phyloP scores from a whole-genome alignment of 2,797 vertebrate genomes.

The Pyrocephalus nanus region DNA sequence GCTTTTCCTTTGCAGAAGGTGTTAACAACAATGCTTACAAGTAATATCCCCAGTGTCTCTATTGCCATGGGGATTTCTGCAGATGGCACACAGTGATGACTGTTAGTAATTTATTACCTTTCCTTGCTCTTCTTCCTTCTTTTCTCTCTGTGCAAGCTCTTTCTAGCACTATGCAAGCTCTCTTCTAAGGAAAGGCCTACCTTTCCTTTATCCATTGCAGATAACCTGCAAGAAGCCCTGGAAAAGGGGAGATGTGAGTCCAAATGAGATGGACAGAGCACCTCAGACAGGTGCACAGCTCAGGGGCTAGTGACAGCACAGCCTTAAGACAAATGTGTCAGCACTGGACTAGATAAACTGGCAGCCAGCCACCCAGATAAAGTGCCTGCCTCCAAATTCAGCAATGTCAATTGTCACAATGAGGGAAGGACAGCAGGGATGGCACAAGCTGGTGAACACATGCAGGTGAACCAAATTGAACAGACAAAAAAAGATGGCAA shows the following conservation, averaged over 20 bases:
- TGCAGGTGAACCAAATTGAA: neutral
- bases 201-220: neutral
- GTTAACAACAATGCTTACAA: constrained; percentile 61
- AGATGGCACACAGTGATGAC: constrained; percentile 43
- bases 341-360: constrained; percentile 8
- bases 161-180: neutral
- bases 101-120: neutral
- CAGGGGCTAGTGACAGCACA: constrained; percentile 5
- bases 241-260: neutral
- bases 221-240: neutral
- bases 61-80: constrained; percentile 60
- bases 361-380: neutral
- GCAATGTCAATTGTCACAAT: neutral
- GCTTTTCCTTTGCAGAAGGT: constrained; percentile 47
- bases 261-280: neutral
- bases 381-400: neutral
- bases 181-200: neutral
- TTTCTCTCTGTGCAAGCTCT: neutral
- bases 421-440: neutral
- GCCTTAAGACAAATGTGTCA: neutral
- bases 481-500: neutral
- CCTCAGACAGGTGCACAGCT: constrained; percentile 24
- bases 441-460: neutral
- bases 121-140: neutral
- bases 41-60: constrained; percentile 31